Evolutionary conservation across 2,797 vertebrate genomes (phyloP), one percentile per base, ranked within the genome.

Genomic region (Dendrocincla tyrannina): DNA sequence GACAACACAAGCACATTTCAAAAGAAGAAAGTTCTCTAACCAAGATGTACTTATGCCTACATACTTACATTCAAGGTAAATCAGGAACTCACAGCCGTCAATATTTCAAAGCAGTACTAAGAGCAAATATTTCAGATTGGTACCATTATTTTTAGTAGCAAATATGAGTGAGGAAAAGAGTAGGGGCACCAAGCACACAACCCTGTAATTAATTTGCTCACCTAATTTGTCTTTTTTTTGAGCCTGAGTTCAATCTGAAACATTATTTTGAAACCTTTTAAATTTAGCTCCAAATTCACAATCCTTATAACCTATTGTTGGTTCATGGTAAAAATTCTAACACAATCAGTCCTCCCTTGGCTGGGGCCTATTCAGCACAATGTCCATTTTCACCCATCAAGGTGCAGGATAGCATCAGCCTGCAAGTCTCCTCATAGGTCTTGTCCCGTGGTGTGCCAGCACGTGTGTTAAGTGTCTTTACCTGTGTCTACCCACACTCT

Each of bases 351-450:
- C 53, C 73, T 18, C 17, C 9, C 13, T 73, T 47, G 69, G 2
- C 22, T 25, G n/a, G 12, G n/a, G 12, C 19, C 16, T 3, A 0
- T 68, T 77, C 15, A 46, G 41, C 11, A 44, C 24, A 25, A 84
- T 68, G 18, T 33, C 30, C 13, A 3, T 86, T 91, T 84, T 66
- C 22, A 72, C 8, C 24, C 42, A 10, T 33, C 27, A 46, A 19
- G 27, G 27, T 49, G 23, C 41, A 96, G 53, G 30, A 49, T 33
- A 88, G 23, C 1, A 1, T 60, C 27, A 72, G 75, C 28, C 27
- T 59, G 17, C 17, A 75, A n/a, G 33, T 47, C 3, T 13, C 15
- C 14, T 18, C 52, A 23, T 41, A 0, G 0, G 52, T 16, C 25
- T 67, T 84, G 60, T 11, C 11, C 42, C 0, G 0, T 30, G 49